These are phyloP conservation scores for Diploscapter pachys DNA, from an alignment of 1,140 invertebrate genomes.

Conservation along the genomic window DNA sequence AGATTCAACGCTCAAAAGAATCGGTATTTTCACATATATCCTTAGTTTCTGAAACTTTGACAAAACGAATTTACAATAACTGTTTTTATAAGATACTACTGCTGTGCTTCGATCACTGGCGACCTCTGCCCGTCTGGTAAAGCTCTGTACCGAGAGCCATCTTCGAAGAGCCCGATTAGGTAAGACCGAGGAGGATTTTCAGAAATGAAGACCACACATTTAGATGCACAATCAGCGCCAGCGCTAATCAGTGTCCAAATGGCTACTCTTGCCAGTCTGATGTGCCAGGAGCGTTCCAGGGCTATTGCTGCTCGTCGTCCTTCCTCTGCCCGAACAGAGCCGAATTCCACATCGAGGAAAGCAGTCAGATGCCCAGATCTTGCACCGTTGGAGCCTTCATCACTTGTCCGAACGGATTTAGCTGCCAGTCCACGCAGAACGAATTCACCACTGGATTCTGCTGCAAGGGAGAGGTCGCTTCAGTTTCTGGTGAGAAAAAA, in stretches of 20 bases:
- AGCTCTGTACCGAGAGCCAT: constrained; percentile 51
- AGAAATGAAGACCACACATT: constrained; percentile 26
- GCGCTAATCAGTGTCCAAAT: constrained; percentile 50
- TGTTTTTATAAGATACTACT: constrained; percentile 40
- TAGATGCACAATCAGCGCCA: constrained; percentile 53
- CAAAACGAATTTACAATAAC: no score
- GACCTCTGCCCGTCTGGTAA: constrained; percentile 53
- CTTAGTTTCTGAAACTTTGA: no score
- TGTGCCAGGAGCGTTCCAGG: constrained; percentile 51
- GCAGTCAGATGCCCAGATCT: constrained; percentile 52
- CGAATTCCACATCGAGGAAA: constrained; percentile 55
- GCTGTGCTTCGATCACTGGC: constrained; percentile 56
- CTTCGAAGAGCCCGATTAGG: constrained; percentile 48
- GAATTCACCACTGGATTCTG: constrained; percentile 56
- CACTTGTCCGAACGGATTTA: constrained; percentile 57
- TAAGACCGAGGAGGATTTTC: no score
- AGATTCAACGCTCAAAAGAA: constrained; percentile 54
- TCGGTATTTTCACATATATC: constrained; percentile 25
- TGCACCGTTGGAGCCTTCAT: constrained; percentile 58
- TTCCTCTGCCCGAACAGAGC: constrained; percentile 56
- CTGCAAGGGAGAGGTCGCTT: constrained; percentile 54
- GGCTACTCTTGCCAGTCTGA: constrained; percentile 51
- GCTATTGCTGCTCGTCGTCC: constrained; percentile 54
- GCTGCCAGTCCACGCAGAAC: constrained; percentile 51
- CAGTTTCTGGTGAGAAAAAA: constrained; percentile 38